phyloP scores from a whole-genome alignment of 2,888 invertebrate genomes.

The Pristionchus fissidentatus region DNA sequence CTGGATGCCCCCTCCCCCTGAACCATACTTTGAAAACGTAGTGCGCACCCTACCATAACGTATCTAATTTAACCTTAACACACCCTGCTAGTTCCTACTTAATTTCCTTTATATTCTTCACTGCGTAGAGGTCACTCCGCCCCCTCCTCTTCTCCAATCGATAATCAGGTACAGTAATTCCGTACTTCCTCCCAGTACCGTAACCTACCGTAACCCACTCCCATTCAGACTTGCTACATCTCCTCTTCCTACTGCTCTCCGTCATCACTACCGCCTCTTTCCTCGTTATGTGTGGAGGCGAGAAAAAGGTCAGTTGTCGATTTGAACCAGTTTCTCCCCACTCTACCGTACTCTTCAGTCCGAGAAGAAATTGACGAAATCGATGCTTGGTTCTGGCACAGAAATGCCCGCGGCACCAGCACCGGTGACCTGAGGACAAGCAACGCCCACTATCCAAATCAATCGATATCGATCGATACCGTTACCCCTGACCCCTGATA shows the following conservation, averaged over 20 bases:
- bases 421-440: neutral
- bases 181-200: no score
- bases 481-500: neutral
- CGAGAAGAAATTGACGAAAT: constrained; percentile 41
- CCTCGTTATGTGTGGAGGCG: neutral
- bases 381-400: constrained; percentile 5
- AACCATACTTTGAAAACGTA: no score
- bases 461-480: neutral
- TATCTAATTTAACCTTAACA: no score
- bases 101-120: neutral
- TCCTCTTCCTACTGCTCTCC: neutral
- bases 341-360: neutral
- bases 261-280: neutral
- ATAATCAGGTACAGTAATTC: neutral
- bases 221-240: neutral
- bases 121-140: neutral
- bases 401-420: neutral
- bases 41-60: no score
- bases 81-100: no score
- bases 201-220: neutral
- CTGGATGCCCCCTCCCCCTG: no score
- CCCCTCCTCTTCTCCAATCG: neutral
- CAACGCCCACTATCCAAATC: no score
- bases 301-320: neutral
- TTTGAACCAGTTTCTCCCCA: no score